These are phyloP conservation scores for Anolis apletophallus DNA, from an alignment of 2,797 vertebrate species.

Conservation along the genomic window DNA sequence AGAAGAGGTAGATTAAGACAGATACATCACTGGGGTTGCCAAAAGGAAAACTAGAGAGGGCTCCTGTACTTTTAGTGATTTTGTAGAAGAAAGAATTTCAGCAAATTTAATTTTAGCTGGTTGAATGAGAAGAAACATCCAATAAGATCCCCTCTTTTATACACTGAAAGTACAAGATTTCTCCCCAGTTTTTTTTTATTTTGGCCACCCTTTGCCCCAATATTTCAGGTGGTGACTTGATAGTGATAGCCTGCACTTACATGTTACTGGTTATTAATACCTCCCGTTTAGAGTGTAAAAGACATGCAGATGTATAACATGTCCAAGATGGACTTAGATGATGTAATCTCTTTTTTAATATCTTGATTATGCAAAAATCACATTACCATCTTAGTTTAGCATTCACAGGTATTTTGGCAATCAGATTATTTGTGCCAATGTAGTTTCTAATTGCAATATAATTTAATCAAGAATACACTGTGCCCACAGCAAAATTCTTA, in stretches of 20 bases:
- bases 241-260: not conserved
- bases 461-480: conserved; percentile 37
- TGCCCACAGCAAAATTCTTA: conserved; percentile 39
- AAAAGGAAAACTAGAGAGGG: too few species aligned
- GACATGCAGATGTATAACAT: not conserved
- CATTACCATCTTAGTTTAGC: conserved; percentile 27
- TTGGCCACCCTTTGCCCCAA: not conserved
- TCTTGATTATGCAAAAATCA: conserved; percentile 26
- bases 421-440: conserved; percentile 61
- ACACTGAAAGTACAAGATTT: too few species aligned
- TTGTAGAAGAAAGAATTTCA: too few species aligned
- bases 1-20: not conserved
- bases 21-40: too few species aligned
- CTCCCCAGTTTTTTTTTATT: too few species aligned
- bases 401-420: conserved; percentile 52
- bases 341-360: not conserved
- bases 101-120: too few species aligned
- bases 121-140: too few species aligned
- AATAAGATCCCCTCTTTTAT: too few species aligned
- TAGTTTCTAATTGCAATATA: conserved; percentile 44
- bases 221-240: not conserved
- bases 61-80: too few species aligned
- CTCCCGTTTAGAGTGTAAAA: not conserved
- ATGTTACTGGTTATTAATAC: not conserved
- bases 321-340: not conserved